These are phyloP conservation scores for Hapalemur alaotrensis DNA, from an alignment of 2,797 vertebrate species.

Conservation along the genomic window DNA sequence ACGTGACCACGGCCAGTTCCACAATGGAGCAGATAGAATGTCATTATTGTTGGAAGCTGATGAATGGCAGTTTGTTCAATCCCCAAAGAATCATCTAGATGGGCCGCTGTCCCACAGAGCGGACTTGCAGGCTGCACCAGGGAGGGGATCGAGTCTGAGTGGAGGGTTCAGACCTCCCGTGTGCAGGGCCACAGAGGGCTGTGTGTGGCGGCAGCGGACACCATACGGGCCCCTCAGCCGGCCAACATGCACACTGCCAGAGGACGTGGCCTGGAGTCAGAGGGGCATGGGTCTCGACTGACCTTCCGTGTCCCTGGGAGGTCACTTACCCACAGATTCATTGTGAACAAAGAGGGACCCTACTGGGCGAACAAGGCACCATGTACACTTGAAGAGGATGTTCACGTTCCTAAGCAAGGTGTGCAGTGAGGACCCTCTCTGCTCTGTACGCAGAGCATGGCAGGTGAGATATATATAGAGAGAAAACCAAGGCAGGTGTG, in stretches of 20 bases:
- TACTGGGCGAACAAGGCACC: rapidly evolving
- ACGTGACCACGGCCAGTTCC: neutral
- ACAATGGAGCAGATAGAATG: neutral
- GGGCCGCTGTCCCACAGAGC: rapidly evolving
- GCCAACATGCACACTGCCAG: neutral
- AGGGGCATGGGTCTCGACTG: neutral
- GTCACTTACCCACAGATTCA: neutral
- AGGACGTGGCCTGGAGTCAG: rapidly evolving
- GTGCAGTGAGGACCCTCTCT: rapidly evolving
- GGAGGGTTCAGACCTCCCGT: neutral
- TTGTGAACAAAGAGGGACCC: neutral
- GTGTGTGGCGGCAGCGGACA: rapidly evolving
- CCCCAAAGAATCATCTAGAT: neutral
- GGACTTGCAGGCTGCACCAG: rapidly evolving
- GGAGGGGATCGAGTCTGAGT: neutral
- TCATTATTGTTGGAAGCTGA: neutral
- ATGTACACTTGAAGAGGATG: neutral
- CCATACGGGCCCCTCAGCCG: neutral
- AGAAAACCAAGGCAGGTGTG: neutral
- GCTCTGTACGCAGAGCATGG: neutral
- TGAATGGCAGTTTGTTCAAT: neutral
- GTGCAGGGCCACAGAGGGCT: neutral
- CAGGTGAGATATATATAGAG: neutral
- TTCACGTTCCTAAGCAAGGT: rapidly evolving
- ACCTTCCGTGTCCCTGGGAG: neutral